These are phyloP conservation scores for Salpingus planirostris DNA, from an alignment of 2,888 invertebrate species.

Conservation along the genomic window DNA sequence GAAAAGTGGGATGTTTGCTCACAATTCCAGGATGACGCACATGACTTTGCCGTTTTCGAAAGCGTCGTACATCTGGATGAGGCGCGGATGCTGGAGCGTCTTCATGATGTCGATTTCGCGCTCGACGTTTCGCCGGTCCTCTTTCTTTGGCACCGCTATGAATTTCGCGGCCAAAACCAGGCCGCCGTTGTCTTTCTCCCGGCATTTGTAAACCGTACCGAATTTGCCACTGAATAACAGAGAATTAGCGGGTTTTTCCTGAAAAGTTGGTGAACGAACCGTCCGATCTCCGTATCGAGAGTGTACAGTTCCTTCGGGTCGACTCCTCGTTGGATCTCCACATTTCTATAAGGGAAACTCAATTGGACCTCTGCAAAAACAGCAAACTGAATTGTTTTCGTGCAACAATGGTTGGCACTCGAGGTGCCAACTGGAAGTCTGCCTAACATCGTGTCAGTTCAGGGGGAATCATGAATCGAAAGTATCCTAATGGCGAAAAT, in stretches of 20 bases:
- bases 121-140: conserved; percentile 85
- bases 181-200: conserved; percentile 72
- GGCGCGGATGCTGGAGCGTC: conserved; percentile 83
- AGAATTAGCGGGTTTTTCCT: too few species aligned
- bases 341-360: conserved; percentile 82
- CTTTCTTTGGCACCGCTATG: conserved; percentile 74
- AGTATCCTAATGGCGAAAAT: too few species aligned
- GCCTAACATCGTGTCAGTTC: too few species aligned
- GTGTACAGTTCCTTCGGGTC: conserved; percentile 84
- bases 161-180: conserved; percentile 87
- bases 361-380: conserved; percentile 68
- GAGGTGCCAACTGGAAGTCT: conserved; percentile 16
- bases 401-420: conserved; percentile 8
- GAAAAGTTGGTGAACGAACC: too few species aligned
- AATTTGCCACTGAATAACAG: conserved; percentile 94
- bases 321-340: conserved; percentile 69
- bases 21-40: conserved; percentile 97
- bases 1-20: too few species aligned
- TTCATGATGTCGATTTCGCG: conserved; percentile 97
- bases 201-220: conserved; percentile 90
- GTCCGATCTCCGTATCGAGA: conserved; percentile 84
- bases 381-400: conserved; percentile 5
- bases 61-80: conserved; percentile 96
- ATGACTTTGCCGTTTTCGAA: conserved; percentile 90
- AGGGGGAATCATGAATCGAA: too few species aligned